phyloP scores from a whole-genome alignment of 2,888 invertebrate genomes.

The Acronicta aceris region DNA sequence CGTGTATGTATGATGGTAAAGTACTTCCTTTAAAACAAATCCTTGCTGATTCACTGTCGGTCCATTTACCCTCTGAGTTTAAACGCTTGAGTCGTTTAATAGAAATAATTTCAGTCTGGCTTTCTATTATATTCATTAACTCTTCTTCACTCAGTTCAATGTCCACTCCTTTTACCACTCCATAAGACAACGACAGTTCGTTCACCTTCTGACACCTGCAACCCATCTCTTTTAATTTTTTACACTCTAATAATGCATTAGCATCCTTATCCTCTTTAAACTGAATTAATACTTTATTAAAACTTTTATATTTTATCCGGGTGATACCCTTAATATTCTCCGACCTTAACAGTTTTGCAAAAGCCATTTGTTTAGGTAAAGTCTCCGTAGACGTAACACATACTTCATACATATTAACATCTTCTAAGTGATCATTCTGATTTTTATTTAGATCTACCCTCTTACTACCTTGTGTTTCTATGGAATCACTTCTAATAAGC shows the following conservation, averaged over 20 bases:
- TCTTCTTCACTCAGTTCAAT: constrained; percentile 35
- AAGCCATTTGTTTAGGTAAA: constrained; percentile 45
- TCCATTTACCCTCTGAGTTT: constrained; percentile 21
- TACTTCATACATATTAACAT: constrained; percentile 14
- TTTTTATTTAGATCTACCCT: constrained; percentile 9
- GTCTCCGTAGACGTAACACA: constrained; percentile 23
- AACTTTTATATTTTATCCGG: constrained; percentile 41
- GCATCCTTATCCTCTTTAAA: constrained; percentile 32
- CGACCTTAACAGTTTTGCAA: constrained; percentile 39
- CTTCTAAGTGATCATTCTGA: background rate
- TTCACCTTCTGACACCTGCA: constrained; percentile 24
- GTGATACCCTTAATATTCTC: constrained; percentile 37
- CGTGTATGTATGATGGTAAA: constrained; percentile 20
- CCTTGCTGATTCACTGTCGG: constrained; percentile 20
- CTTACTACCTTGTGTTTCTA: constrained; percentile 2
- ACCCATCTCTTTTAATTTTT: constrained; percentile 29
- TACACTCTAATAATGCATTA: constrained; percentile 23
- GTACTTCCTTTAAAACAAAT: constrained; percentile 21
- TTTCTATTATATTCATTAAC: constrained; percentile 7
- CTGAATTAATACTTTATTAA: constrained; percentile 34
- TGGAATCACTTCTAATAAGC: constrained; percentile 4
- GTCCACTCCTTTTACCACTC: constrained; percentile 36
- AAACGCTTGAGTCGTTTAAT: constrained; percentile 30
- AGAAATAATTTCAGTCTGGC: constrained; percentile 11
- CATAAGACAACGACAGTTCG: constrained; percentile 29